Evolutionary conservation across 2,113 vertebrate species (phyloP).

Genomic region (Pomatostomus ruficeps): DNA sequence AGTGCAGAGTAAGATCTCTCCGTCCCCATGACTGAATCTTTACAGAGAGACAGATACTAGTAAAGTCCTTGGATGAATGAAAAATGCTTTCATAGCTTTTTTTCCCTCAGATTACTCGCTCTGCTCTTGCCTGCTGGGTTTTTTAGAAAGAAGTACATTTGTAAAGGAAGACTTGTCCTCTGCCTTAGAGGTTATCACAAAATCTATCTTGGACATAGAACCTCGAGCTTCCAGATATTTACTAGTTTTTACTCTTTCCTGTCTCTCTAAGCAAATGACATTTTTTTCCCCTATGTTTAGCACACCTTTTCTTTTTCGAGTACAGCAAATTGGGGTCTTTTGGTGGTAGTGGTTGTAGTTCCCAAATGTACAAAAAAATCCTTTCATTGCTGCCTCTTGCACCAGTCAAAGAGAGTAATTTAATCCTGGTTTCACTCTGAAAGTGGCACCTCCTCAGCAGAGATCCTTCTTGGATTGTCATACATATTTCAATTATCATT

Average conservation of each 20-base stretch:
- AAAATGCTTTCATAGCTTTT: conserved; percentile 42
- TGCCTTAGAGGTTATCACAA: background rate
- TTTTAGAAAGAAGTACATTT: background rate
- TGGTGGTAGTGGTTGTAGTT: background rate
- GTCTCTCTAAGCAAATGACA: background rate
- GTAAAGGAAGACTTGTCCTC: conserved; percentile 12
- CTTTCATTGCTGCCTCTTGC: background rate
- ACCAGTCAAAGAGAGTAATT: background rate
- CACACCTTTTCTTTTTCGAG: background rate
- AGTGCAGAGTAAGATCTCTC: background rate
- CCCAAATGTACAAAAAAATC: background rate
- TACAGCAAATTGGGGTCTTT: background rate
- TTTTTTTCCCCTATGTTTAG: background rate
- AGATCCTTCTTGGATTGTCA: background rate
- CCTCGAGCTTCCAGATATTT: background rate
- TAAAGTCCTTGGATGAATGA: conserved; percentile 31
- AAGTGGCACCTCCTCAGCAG: background rate
- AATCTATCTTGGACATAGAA: background rate
- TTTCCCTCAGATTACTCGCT: background rate
- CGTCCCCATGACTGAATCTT: background rate
- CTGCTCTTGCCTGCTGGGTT: background rate
- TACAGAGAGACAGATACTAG: background rate
- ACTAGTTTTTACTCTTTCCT: background rate
- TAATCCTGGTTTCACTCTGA: background rate
- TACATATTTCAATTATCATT: background rate